Percentiles rank a stretch among this genome's conserved stretches.
Conservation (phyloP, 2,113 vertebrate genomes). For the Axis porcinus region DNA sequence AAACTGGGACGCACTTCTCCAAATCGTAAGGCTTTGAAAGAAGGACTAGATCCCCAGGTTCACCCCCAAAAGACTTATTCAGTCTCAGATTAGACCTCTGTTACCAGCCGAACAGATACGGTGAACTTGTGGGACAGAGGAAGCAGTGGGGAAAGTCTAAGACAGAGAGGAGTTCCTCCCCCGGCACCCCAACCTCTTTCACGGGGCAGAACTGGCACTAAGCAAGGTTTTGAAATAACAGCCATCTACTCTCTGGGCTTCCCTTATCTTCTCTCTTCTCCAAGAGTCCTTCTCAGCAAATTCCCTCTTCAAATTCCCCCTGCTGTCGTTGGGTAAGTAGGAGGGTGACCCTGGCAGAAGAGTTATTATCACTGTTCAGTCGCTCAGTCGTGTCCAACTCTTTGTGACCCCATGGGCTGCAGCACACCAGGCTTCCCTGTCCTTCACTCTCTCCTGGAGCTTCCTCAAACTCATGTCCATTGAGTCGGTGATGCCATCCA, state of each 20-base stretch:
- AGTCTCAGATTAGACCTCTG: neutral
- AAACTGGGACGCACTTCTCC: neutral
- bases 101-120: neutral
- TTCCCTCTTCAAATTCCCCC: neutral
- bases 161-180: neutral
- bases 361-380: neutral
- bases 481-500: neutral
- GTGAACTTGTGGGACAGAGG: neutral
- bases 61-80: neutral
- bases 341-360: neutral
- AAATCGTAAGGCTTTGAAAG: neutral
- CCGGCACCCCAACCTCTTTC: accelerated
- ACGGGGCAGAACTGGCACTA: accelerated
- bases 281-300: neutral
- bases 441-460: neutral
- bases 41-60: neutral
- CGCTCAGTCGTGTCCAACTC: neutral
- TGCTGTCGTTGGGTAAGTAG: neutral
- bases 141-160: too few species aligned
- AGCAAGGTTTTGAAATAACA: neutral
- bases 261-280: neutral
- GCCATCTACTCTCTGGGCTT: neutral
- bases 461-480: neutral
- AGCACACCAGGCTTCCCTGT: neutral
- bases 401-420: neutral